These are phyloP conservation scores for Benthosema pterotum DNA, from an alignment of 2,797 vertebrate genomes.

Conservation along the genomic window DNA sequence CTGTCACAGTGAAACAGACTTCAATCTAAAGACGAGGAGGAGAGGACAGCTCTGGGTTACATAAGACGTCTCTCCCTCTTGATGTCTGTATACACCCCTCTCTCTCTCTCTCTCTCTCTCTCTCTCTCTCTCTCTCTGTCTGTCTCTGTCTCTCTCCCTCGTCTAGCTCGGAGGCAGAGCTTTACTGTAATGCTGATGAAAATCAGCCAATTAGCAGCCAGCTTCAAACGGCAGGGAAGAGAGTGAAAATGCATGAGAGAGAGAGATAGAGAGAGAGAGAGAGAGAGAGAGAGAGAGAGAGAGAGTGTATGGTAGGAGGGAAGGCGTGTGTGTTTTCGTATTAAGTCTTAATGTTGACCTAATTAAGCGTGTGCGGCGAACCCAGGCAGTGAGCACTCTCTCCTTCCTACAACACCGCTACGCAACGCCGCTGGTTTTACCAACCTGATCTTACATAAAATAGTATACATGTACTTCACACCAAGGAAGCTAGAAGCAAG, in stretches of 20 bases:
- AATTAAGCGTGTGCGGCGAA: conserved; percentile 54
- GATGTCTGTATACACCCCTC: not conserved
- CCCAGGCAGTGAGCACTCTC: conserved; percentile 31
- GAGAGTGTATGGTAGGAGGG: not conserved
- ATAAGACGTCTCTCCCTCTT: conserved; percentile 23
- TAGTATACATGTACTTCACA: too few relatives aligned
- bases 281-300: not conserved
- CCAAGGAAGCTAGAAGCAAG: too few relatives aligned
- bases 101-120: conserved; percentile 20
- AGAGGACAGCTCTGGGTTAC: conserved; percentile 32
- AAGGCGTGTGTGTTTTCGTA: conserved; percentile 29
- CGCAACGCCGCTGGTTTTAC: too few relatives aligned
- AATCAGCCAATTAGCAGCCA: conserved; percentile 61
- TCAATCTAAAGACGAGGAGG: conserved; percentile 41
- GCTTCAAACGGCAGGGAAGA: conserved; percentile 48
- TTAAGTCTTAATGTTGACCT: conserved; percentile 51
- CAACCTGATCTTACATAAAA: too few relatives aligned
- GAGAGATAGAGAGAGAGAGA: conserved; percentile 9
- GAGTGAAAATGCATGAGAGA: not conserved
- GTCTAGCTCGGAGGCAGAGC: conserved; percentile 55
- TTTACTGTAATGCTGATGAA: conserved; percentile 55
- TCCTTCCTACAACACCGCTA: too few relatives aligned
- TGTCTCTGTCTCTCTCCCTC: conserved; percentile 13
- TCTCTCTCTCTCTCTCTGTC: conserved; percentile 7
- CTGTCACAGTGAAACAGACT: conserved; percentile 27